Base-by-base conservation (phyloP, 2,888 invertebrate species). In the Oscheius onirici region DNA sequence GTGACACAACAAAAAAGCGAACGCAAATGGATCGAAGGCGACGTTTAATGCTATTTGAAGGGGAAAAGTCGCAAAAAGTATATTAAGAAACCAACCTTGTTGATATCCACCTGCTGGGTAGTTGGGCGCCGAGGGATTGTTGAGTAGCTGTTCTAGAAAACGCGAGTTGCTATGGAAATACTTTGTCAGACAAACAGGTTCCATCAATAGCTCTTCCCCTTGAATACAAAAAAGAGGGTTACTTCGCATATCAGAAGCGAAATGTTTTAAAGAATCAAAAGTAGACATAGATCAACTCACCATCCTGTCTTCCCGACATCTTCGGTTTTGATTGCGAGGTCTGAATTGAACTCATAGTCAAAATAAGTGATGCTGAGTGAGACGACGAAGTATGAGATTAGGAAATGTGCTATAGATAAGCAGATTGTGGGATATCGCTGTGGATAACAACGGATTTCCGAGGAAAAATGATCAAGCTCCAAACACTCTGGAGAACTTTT, bases 141-240 rank as follows among this genome's bases (percentile, higher is more conserved):
- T 26, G 34, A 63, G 63, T 15, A 34, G 63, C 49, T 63, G 63
- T 49, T 63, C 63, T 63, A 28, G 49, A 63, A 49, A 24, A 40
- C 40, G 22, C 6, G 26, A 46, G 63, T 63, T 63, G 34, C 63
- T 34, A 63, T 63, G 63, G 49, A 11, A 34, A 46, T 34, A 34
- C 34, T 34, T 34, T 34, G 3, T 34, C 34, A 34, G 34, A 8
- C 34, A 34, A 34, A 34, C 34, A 34, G 34, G 34, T 34, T 34
- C 8, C 34, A 3, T 34, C 34, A 34, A 3, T 6, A 34, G 34
- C 34, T 8, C 34, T 8, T 34, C 34, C 34, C 34, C 34, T 6
- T 34, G 34, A 34, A 3, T 34, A 34, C 34, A 34, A 34, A 34
- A 34, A 34, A 3, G 34, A 8, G 0, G 34, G 8, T 34, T 34